Percentiles rank a stretch among this genome's conserved stretches.
Conservation (phyloP, 1,140 invertebrate genomes). For the Lepidurus couesii region DNA sequence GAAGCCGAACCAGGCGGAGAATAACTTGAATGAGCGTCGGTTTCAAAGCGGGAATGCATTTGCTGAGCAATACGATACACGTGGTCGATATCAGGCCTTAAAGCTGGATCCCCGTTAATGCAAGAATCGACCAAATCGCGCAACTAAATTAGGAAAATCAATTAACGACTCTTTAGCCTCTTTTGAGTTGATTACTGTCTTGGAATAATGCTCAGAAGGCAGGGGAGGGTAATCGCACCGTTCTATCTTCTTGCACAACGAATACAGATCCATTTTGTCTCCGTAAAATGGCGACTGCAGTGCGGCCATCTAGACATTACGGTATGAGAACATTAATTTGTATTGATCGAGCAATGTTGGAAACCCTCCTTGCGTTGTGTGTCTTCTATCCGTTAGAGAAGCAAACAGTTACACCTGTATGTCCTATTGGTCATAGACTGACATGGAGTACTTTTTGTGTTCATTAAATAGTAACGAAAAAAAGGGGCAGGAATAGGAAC, state of each 20-base stretch:
- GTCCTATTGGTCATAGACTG: too few relatives aligned
- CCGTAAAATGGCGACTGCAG: conserved; percentile 65
- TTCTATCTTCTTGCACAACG: conserved; percentile 62
- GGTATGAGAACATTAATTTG: neutral
- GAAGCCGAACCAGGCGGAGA: neutral
- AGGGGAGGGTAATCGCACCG: conserved; percentile 62
- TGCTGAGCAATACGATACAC: conserved; percentile 48
- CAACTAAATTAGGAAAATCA: conserved; percentile 46
- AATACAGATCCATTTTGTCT: conserved; percentile 61
- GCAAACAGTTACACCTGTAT: too few relatives aligned
- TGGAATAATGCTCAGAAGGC: conserved; percentile 57
- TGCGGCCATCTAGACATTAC: conserved; percentile 55
- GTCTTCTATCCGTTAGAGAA: neutral
- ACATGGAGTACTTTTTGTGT: too few relatives aligned
- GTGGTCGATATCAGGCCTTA: conserved; percentile 53
- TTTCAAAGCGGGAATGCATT: conserved; percentile 32
- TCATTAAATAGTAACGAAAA: too few relatives aligned
- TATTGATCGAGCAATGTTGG: neutral
- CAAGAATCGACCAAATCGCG: conserved; percentile 53
- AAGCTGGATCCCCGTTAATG: conserved; percentile 54
- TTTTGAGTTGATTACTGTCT: conserved; percentile 47
- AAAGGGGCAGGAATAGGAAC: too few relatives aligned
- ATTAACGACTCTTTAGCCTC: conserved; percentile 32
- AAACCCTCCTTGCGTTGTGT: too few relatives aligned
- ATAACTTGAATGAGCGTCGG: neutral